Evolutionary conservation across 2,113 vertebrate species (phyloP).

Genomic region (Nibea coibor): DNA sequence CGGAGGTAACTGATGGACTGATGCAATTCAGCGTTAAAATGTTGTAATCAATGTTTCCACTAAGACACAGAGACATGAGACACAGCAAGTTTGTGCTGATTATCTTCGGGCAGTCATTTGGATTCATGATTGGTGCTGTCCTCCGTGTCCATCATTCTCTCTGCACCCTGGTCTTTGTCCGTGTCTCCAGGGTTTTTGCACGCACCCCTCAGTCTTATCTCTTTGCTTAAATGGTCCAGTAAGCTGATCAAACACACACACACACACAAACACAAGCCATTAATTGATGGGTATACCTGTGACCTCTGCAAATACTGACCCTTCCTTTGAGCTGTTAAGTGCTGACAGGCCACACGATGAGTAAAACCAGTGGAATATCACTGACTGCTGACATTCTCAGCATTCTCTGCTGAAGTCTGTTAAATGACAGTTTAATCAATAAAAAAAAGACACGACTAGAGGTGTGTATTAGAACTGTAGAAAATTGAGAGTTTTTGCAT

Average conservation of each 20-base stretch:
- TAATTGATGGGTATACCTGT: constrained; percentile 41
- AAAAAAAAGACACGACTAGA: too few species aligned
- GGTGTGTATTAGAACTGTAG: background rate
- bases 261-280: constrained; percentile 26
- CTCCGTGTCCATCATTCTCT: background rate
- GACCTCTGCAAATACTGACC: constrained; percentile 51
- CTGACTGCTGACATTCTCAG: background rate
- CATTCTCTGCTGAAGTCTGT: too few species aligned
- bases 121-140: background rate
- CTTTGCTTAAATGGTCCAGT: constrained; percentile 55
- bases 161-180: background rate
- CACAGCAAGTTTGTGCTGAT: too few species aligned
- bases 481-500: background rate
- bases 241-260: constrained; percentile 55
- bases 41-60: too few species aligned
- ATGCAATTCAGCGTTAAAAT: too few species aligned
- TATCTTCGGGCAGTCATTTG: too few species aligned
- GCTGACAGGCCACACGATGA: constrained; percentile 13
- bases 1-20: too few species aligned
- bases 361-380: constrained; percentile 22
- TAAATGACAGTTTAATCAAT: background rate
- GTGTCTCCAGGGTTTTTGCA: constrained; percentile 37
- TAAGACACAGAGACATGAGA: too few species aligned
- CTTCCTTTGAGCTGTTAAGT: constrained; percentile 22
- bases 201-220: constrained; percentile 50